Base-by-base conservation (phyloP, 2,888 invertebrate species). In the Oegoconia quadripuncta region DNA sequence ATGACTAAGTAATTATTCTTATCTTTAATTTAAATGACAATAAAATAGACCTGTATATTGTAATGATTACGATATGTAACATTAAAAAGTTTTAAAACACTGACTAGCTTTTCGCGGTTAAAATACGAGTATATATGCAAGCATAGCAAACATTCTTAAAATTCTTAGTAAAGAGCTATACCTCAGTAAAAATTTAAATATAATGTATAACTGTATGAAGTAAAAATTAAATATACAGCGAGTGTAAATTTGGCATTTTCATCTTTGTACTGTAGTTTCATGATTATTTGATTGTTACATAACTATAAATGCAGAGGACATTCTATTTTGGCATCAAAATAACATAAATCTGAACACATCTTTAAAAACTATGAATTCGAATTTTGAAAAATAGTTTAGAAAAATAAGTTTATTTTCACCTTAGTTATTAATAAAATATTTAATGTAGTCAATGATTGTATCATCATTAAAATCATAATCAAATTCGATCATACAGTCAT, bases 201-300 rank as follows among this genome's bases (percentile, higher is more conserved):
- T 22, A 22, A 22, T 9, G 6, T 22, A 22, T 22, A 9, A 7
- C 7, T 7, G 6, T 3, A 3, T 3, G 7, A 9, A 22, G 3
- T 7, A 22, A 22, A 22, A 22, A 22, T 3, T 3, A 16, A 30
- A 30, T 16, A 18, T 9, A 25, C 38, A 41, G 14, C 26, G 12
- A 44, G 14, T 39, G 63, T 50, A 68, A 61, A 61, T 70, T 77
- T 78, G 77, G 77, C 77, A 73, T 60, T 59, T 38, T 46, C 28
- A 48, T 59, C 15, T 67, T 76, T 77, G 76, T 76, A 74, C 72
- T 74, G 59, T 61, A 45, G 46, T 55, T 63, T 52, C 45, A 46
- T 46, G 44, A 46, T 49, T 48, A 51, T 42, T 44, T 48, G 41
- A 48, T 34, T 40, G 37, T 47, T 17, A 33, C 17, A 50, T 48